Evolutionary conservation across 2,113 vertebrate genomes (phyloP).

Genomic region (Himantopus leucocephalus): DNA sequence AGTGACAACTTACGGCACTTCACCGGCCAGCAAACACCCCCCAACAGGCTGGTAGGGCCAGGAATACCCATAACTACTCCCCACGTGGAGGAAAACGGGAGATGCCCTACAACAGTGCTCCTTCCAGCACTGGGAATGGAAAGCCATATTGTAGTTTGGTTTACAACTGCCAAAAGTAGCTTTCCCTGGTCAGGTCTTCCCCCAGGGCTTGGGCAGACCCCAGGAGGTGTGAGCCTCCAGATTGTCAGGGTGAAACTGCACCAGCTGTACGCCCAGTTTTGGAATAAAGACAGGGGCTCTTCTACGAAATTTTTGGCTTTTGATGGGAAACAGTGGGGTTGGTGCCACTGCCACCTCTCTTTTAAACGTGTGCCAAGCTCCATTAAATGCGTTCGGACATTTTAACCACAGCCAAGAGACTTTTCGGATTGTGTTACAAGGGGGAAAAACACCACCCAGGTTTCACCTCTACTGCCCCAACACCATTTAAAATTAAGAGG

Average conservation of each 20-base stretch:
- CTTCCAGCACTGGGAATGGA: background rate
- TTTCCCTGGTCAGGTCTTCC: background rate
- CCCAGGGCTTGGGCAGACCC: background rate
- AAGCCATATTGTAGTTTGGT: background rate
- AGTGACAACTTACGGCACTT: background rate
- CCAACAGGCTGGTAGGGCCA: background rate
- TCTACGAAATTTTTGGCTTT: background rate
- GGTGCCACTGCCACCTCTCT: background rate
- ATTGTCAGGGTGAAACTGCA: background rate
- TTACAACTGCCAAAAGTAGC: background rate
- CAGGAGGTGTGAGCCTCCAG: background rate
- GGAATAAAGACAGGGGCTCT: background rate
- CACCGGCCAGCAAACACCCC: background rate
- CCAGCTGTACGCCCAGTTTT: background rate
- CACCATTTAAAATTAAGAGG: background rate
- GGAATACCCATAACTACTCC: background rate
- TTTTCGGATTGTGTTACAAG: background rate
- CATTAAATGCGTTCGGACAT: background rate
- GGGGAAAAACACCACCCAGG: background rate
- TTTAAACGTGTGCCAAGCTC: background rate
- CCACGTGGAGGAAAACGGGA: background rate
- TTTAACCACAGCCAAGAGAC: background rate
- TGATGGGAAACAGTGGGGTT: background rate
- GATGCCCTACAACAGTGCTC: background rate
- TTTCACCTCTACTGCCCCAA: background rate